A percentile compares a stretch with the other conserved stretches of the same genome.
Evolutionary conservation across 2,888 invertebrate genomes (phyloP).

Genomic region (Acronicta alni): DNA sequence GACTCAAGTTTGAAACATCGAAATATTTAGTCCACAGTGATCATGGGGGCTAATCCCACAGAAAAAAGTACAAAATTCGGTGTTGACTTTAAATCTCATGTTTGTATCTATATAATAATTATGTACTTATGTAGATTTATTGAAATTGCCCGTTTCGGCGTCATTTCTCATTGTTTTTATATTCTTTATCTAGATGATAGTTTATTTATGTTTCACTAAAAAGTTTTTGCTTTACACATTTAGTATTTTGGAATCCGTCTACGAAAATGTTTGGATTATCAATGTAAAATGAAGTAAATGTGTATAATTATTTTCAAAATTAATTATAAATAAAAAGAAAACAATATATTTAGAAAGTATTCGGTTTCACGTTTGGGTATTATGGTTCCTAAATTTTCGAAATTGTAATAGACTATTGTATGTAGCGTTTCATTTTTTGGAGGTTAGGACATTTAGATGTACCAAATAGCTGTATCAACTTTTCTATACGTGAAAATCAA

Average conservation of each 20-base stretch:
- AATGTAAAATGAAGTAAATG: conserved; percentile 80
- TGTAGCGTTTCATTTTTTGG: conserved; percentile 87
- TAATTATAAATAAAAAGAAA: conserved; percentile 81
- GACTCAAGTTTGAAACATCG: conserved; percentile 87
- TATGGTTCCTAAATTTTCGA: conserved; percentile 90
- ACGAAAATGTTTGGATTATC: conserved; percentile 84
- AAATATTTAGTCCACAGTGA: conserved; percentile 88
- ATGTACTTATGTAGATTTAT: conserved; percentile 84
- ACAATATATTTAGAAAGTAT: conserved; percentile 83
- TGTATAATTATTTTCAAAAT: conserved; percentile 88
- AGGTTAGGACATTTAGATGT: conserved; percentile 87
- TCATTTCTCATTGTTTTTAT: conserved; percentile 79
- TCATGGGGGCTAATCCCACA: conserved; percentile 82
- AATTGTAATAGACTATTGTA: conserved; percentile 89
- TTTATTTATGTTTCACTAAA: conserved; percentile 81
- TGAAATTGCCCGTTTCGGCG: conserved; percentile 82
- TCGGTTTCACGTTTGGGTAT: conserved; percentile 89
- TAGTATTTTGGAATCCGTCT: conserved; percentile 87
- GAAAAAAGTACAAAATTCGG: conserved; percentile 89
- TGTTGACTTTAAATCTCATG: conserved; percentile 85
- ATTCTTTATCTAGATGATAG: conserved; percentile 83
- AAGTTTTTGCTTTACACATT: conserved; percentile 80
- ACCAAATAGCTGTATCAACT: conserved; percentile 89
- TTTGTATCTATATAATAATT: conserved; percentile 79
- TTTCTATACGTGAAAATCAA: conserved; percentile 86